phyloP scores from a whole-genome alignment of 2,888 invertebrate genomes.

The Scrobipalpa atriplicella region DNA sequence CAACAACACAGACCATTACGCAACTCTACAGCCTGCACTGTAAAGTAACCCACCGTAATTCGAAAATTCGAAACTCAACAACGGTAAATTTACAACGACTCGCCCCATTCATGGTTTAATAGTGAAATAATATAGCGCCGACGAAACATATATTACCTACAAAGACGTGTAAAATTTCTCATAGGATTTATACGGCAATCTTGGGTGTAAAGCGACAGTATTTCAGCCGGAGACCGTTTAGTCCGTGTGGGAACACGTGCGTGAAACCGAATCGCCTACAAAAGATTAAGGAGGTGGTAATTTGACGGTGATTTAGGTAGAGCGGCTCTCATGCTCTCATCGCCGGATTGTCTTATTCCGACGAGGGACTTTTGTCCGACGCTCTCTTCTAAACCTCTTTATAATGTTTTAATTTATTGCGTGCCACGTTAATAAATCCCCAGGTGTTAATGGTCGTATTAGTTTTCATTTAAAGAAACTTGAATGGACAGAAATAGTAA shows the following conservation, averaged over 20 bases:
- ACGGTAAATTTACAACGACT: constrained; percentile 67
- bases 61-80: constrained; percentile 59
- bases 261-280: constrained; percentile 76
- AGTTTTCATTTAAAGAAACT: constrained; percentile 36
- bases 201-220: constrained; percentile 54
- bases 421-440: constrained; percentile 56
- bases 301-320: constrained; percentile 81
- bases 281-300: constrained; percentile 80
- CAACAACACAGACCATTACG: constrained; percentile 37
- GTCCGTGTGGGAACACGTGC: constrained; percentile 64
- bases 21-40: constrained; percentile 28
- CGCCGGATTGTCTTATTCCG: constrained; percentile 70
- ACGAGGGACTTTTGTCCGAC: constrained; percentile 61
- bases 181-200: constrained; percentile 72
- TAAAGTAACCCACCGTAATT: constrained; percentile 59
- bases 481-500: constrained; percentile 15
- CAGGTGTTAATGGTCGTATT: constrained; percentile 37
- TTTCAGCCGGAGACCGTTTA: constrained; percentile 61
- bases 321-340: constrained; percentile 59
- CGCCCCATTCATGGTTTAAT: constrained; percentile 63
- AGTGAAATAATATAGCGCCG: constrained; percentile 68
- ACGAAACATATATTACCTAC: constrained; percentile 69
- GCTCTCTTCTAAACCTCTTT: constrained; percentile 48
- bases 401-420: constrained; percentile 64
- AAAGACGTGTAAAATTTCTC: constrained; percentile 78